Conservation (phyloP, 2,113 vertebrate genomes). For the Chascanopsetta lugubris region DNA sequence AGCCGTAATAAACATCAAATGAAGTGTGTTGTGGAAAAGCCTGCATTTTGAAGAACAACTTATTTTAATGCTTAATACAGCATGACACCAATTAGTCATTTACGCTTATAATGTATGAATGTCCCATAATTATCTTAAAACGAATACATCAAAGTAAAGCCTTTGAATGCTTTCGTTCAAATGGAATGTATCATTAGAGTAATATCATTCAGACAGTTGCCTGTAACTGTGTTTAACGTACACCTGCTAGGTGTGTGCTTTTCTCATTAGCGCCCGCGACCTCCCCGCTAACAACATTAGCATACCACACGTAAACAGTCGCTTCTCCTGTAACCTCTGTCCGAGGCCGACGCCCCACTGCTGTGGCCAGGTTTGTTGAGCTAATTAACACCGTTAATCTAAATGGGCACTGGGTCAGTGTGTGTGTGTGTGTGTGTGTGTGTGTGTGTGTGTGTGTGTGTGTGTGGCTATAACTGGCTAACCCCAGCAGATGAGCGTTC, state of each 20-base stretch:
- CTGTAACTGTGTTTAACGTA: not conserved
- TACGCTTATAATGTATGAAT: not conserved
- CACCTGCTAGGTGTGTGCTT: constrained; percentile 17
- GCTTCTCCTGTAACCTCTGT: constrained; percentile 34
- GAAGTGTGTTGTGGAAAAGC: too few relatives aligned
- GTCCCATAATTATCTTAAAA: not conserved
- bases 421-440: constrained; percentile 29
- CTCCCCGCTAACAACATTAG: constrained; percentile 48
- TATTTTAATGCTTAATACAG: not conserved
- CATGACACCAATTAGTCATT: not conserved
- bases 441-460: constrained; percentile 30
- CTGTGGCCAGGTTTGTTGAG: constrained; percentile 61
- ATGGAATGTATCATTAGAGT: not conserved
- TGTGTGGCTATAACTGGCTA: constrained; percentile 58
- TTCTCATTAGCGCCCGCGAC: constrained; percentile 45
- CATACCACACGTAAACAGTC: constrained; percentile 26
- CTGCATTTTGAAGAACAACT: not conserved
- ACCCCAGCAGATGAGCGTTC: constrained; percentile 77
- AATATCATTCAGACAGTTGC: not conserved
- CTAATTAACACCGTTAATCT: constrained; percentile 79
- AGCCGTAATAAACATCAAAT: not conserved
- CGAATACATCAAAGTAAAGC: not conserved
- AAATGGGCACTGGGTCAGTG: constrained; percentile 55
- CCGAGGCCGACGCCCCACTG: constrained; percentile 43
- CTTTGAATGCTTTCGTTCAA: not conserved